Conservation (phyloP, 1,140 invertebrate genomes). For the Parapsyche elsis region DNA sequence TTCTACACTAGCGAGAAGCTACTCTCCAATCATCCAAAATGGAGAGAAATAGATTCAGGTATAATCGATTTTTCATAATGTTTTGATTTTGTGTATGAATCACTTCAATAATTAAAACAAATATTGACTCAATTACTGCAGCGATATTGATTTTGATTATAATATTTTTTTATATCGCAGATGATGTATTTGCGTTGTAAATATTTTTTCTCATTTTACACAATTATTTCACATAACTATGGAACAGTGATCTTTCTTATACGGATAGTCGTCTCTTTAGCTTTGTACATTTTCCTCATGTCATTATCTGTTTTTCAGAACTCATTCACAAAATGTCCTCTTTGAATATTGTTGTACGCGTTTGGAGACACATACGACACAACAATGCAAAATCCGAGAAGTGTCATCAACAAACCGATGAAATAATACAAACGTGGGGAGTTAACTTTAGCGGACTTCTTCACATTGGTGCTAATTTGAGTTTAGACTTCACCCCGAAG, state of each 20-base stretch:
- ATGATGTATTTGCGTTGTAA: background rate
- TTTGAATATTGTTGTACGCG: conserved; percentile 69
- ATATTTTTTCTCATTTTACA: background rate
- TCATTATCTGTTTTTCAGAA: conserved; percentile 50
- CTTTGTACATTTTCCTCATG: no score
- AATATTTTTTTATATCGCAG: no score
- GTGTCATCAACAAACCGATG: conserved; percentile 60
- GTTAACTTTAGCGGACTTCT: conserved; percentile 84
- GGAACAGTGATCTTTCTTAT: conserved; percentile 1
- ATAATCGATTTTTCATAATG: conserved; percentile 21
- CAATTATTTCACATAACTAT: background rate
- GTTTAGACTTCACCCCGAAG: conserved; percentile 74
- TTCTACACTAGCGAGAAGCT: conserved; percentile 89
- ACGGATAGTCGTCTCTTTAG: conserved; percentile 14
- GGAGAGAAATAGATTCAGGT: conserved; percentile 76
- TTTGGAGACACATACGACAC: conserved; percentile 67
- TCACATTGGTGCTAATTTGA: conserved; percentile 80
- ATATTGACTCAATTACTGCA: background rate
- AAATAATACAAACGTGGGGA: conserved; percentile 81
- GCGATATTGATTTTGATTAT: background rate
- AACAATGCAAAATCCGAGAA: background rate
- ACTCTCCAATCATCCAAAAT: conserved; percentile 77
- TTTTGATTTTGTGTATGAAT: no score
- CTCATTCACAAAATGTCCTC: conserved; percentile 61
- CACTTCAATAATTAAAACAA: no score